Conservation (phyloP, 2,797 vertebrate species). For the Melanotaenia parkinsoni region DNA sequence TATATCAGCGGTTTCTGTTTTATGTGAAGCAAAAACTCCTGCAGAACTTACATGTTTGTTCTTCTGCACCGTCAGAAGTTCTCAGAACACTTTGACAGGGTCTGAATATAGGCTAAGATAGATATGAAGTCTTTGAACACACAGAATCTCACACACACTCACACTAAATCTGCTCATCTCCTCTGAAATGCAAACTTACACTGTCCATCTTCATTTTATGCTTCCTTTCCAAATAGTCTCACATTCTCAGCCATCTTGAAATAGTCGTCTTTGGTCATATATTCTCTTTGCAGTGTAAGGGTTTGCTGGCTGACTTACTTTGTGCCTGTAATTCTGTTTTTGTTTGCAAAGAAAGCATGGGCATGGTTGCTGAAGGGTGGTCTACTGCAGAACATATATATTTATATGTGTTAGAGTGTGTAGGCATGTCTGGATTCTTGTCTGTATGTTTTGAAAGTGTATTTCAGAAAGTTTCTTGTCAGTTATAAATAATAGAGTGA, state of each 20-base stretch:
- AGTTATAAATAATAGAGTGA: conserved; percentile 65
- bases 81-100: conserved; percentile 60
- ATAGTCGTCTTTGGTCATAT: conserved; percentile 58
- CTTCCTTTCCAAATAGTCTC: conserved; percentile 29
- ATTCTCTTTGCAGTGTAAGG: conserved; percentile 72
- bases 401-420: background rate
- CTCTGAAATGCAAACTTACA: conserved; percentile 54
- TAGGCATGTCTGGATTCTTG: conserved; percentile 23
- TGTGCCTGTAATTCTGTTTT: conserved; percentile 10
- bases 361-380: conserved; percentile 20
- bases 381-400: background rate
- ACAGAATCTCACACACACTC: conserved; percentile 8
- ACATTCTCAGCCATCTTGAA: conserved; percentile 37
- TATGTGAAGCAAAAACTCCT: conserved; percentile 61
- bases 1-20: conserved; percentile 49
- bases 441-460: conserved; percentile 35
- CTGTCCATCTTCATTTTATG: conserved; percentile 56
- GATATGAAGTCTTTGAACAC: conserved; percentile 59
- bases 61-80: conserved; percentile 52
- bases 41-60: conserved; percentile 62
- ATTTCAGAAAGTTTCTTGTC: conserved; percentile 64
- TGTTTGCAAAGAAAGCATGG: conserved; percentile 2
- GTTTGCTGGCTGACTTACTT: conserved; percentile 39
- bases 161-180: conserved; percentile 36
- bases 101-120: conserved; percentile 44